Conservation (phyloP, 2,797 vertebrate genomes). For the Hapalemur alaotrensis region DNA sequence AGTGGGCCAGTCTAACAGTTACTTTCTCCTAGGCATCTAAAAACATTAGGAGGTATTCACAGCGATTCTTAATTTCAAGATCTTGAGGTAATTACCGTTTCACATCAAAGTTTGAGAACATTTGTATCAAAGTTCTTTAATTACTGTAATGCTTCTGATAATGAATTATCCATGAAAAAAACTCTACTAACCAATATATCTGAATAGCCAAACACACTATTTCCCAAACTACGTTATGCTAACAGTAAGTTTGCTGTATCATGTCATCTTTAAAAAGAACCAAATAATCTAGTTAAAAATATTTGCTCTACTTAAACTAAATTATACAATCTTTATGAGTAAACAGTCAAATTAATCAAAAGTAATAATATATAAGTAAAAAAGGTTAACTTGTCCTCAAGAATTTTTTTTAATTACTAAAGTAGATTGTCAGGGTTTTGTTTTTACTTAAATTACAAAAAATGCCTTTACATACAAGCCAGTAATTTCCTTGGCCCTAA, state of each 20-base stretch:
- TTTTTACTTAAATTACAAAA: conserved; percentile 17
- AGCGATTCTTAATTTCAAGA: conserved; percentile 2
- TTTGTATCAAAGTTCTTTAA: neutral
- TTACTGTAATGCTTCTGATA: neutral
- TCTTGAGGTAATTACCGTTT: neutral
- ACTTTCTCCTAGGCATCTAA: neutral
- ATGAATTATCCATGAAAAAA: neutral
- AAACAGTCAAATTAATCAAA: neutral
- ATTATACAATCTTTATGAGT: neutral
- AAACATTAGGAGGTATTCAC: neutral
- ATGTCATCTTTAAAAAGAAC: neutral
- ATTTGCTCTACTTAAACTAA: neutral
- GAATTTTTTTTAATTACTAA: conserved; percentile 11
- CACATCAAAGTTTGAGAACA: neutral
- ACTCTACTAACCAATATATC: neutral
- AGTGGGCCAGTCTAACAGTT: neutral
- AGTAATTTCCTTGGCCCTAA: neutral
- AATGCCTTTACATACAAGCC: neutral
- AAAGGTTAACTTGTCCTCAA: neutral
- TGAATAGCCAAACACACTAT: neutral
- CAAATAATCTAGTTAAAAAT: neutral
- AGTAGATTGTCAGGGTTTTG: neutral
- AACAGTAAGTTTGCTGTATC: neutral
- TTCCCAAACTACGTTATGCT: neutral
- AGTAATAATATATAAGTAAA: neutral